Percentiles rank a stretch among this genome's conserved stretches.
Conservation (phyloP, 2,888 invertebrate genomes). For the Scaptomyza polygonia region DNA sequence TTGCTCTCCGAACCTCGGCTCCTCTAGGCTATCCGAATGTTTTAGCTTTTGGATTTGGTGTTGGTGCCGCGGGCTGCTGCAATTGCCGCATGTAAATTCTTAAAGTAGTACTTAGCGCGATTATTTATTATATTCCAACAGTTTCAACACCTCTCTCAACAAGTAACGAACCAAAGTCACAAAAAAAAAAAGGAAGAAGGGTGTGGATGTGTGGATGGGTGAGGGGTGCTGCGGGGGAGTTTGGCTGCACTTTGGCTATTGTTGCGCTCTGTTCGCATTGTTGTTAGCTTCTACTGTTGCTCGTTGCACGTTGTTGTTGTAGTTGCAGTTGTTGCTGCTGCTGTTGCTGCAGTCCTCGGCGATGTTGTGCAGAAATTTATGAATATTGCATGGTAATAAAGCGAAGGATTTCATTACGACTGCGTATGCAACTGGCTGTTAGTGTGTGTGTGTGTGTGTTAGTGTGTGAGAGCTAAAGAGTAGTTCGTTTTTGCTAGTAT, state of each 20-base stretch:
- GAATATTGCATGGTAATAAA: conserved; percentile 77
- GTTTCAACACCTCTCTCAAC: conserved; percentile 83
- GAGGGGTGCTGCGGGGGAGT: neutral
- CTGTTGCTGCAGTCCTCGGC: conserved; percentile 57
- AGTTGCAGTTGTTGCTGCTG: conserved; percentile 37
- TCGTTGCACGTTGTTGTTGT: conserved; percentile 23
- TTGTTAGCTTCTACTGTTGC: conserved; percentile 21
- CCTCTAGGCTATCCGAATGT: conserved; percentile 19
- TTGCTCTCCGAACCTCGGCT: neutral
- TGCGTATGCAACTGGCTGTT: conserved; percentile 41
- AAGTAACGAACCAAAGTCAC: conserved; percentile 59
- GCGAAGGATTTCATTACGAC: conserved; percentile 74
- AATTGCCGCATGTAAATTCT: conserved; percentile 82
- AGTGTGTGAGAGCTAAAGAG: conserved; percentile 5
- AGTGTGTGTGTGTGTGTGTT: conserved; percentile 14
- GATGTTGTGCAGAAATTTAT: conserved; percentile 74
- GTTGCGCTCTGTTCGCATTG: conserved; percentile 55
- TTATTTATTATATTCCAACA: conserved; percentile 83
- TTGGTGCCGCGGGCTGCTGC: conserved; percentile 55
- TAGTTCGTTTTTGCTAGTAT: conserved; percentile 26
- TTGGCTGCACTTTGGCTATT: conserved; percentile 50
- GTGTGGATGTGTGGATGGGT: neutral
- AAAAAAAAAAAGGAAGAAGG: conserved; percentile 13
- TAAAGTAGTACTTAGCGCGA: conserved; percentile 82
- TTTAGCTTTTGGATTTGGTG: conserved; percentile 64